Percentiles rank a stretch among this genome's conserved stretches.
Evolutionary conservation across 2,797 vertebrate species (phyloP).

Genomic region (Anabacerthia variegaticeps): DNA sequence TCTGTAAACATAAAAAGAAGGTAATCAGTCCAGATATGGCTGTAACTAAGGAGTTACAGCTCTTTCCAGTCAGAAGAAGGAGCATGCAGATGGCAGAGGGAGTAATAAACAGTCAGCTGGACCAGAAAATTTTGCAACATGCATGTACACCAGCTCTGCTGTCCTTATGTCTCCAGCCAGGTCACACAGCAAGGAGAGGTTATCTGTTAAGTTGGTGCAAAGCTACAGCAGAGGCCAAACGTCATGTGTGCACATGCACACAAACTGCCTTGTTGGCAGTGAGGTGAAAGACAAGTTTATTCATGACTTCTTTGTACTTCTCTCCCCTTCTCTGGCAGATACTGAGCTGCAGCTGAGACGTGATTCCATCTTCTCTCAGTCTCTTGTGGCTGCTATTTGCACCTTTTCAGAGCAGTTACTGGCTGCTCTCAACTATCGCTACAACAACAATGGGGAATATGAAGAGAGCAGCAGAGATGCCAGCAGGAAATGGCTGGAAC

Average conservation of each 20-base stretch:
- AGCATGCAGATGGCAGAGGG: background rate
- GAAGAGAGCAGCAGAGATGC: conserved; percentile 95
- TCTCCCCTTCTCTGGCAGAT: conserved; percentile 77
- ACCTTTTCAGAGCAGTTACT: conserved; percentile 92
- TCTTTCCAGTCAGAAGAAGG: background rate
- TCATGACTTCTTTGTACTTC: background rate
- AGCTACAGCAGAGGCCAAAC: background rate
- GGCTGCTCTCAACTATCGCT: conserved; percentile 88
- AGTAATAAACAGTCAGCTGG: background rate
- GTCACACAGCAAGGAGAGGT: background rate
- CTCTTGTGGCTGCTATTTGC: conserved; percentile 88
- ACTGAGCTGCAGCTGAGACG: conserved; percentile 91
- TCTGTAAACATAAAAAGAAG: background rate
- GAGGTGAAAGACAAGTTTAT: background rate
- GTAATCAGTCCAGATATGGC: background rate
- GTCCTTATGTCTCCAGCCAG: background rate
- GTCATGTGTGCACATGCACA: background rate
- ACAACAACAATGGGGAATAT: conserved; percentile 96
- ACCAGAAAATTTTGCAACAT: background rate
- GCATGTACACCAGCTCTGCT: background rate
- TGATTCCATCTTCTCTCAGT: conserved; percentile 95
- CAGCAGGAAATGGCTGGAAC: conserved; percentile 98
- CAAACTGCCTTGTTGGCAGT: background rate
- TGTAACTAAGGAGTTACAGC: background rate
- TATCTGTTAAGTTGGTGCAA: background rate